phyloP scores from a whole-genome alignment of 2,113 vertebrate species.

The Macrotus californicus region DNA sequence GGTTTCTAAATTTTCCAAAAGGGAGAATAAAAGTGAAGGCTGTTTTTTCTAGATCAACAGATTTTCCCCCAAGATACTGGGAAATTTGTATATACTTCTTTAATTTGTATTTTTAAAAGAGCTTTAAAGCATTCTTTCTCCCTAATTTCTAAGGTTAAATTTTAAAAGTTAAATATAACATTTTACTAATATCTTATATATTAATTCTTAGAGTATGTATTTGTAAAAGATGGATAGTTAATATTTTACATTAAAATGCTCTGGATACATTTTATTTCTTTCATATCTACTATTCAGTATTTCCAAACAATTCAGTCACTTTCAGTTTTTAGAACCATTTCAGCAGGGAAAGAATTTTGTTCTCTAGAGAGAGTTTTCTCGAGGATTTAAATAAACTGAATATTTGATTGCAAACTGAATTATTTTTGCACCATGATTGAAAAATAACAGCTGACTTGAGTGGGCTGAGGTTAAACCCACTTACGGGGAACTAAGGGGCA shows the following conservation, averaged over 20 bases:
- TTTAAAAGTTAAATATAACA: slow-evolving; percentile 26
- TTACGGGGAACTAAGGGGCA: background rate
- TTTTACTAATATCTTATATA: background rate
- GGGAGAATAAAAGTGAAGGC: background rate
- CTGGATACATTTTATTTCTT: background rate
- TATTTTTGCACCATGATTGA: background rate
- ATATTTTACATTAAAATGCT: background rate
- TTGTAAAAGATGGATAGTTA: background rate
- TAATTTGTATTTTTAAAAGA: slow-evolving; percentile 33
- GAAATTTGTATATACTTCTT: background rate
- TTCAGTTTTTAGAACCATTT: background rate
- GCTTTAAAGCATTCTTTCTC: background rate
- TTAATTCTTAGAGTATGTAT: background rate
- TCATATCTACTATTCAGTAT: background rate
- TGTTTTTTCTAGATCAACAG: background rate
- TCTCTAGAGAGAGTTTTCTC: background rate
- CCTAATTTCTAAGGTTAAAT: background rate
- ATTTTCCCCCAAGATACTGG: background rate
- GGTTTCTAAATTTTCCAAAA: slow-evolving; percentile 3
- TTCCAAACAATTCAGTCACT: background rate
- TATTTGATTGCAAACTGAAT: background rate
- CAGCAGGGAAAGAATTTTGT: background rate
- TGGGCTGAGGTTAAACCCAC: background rate
- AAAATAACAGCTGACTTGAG: background rate
- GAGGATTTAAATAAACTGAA: background rate